Evolutionary conservation across 2,888 invertebrate genomes (phyloP).

Genomic region (Eilema sororculum): DNA sequence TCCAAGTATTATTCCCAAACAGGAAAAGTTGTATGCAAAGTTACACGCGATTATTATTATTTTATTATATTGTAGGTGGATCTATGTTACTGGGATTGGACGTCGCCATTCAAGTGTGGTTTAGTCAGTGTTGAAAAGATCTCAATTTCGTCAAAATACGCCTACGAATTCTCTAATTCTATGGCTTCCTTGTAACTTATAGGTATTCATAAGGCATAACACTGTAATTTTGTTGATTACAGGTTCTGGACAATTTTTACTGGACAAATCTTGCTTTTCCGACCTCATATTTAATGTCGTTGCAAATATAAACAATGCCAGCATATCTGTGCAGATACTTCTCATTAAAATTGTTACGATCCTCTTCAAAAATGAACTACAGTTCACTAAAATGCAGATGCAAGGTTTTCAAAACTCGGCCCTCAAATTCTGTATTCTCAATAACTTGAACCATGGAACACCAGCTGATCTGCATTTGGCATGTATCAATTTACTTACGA

Average conservation of each 20-base stretch:
- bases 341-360: conserved; percentile 52
- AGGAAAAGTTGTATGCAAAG: too few relatives aligned
- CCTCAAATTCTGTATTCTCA: conserved; percentile 36
- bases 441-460: conserved; percentile 35
- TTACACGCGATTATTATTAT: too few relatives aligned
- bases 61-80: too few relatives aligned
- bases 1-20: too few relatives aligned
- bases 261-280: conserved; percentile 58
- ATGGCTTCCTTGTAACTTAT: neutral
- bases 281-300: conserved; percentile 55
- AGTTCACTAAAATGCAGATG: conserved; percentile 57
- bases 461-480: conserved; percentile 46
- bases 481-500: conserved; percentile 45
- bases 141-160: neutral
- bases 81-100: too few relatives aligned
- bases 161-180: neutral
- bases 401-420: conserved; percentile 42
- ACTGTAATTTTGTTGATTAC: conserved; percentile 14
- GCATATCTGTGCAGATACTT: conserved; percentile 53
- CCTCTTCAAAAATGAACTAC: conserved; percentile 59
- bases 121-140: too few relatives aligned
- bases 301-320: conserved; percentile 44
- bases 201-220: neutral
- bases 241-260: conserved; percentile 54
- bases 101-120: too few relatives aligned